A percentile compares a stretch with the other conserved stretches of the same genome.
These are phyloP conservation scores for Mormyrus proboscirostris DNA, from an alignment of 2,797 vertebrate species.

Conservation along the genomic window DNA sequence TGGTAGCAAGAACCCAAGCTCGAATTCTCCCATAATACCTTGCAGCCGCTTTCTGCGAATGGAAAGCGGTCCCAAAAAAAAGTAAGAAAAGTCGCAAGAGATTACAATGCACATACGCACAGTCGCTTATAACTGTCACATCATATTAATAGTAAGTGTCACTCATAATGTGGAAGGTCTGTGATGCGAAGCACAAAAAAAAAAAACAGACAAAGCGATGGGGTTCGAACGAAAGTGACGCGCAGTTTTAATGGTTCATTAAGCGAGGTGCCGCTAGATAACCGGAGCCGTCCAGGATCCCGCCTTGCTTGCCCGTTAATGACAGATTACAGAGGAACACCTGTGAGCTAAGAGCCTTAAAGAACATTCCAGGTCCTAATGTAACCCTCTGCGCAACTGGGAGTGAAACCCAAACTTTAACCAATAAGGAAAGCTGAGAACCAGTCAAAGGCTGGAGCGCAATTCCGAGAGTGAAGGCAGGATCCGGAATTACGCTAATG, in stretches of 20 bases:
- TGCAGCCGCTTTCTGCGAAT: conserved; percentile 74
- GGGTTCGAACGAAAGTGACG: neutral
- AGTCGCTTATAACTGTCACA: neutral
- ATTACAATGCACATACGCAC: neutral
- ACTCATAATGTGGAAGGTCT: neutral
- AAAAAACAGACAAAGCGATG: neutral
- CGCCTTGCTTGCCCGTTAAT: neutral
- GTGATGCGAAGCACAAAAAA: neutral
- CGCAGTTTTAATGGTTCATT: neutral
- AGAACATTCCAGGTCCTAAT: neutral
- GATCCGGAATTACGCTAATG: neutral
- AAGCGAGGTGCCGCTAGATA: neutral
- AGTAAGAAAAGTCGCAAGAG: neutral
- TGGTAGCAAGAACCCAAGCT: conserved; percentile 74
- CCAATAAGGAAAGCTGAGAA: neutral
- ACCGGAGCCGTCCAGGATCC: neutral
- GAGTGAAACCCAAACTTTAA: neutral
- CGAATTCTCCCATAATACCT: conserved; percentile 60
- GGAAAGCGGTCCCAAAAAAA: neutral
- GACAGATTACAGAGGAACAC: conserved; percentile 4
- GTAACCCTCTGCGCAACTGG: neutral
- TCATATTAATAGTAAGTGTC: neutral
- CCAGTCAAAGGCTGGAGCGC: neutral
- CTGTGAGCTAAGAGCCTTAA: neutral
- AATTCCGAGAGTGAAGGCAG: neutral